Conservation (phyloP, 2,888 invertebrate genomes). For the Lamellibrachia satsuma region DNA sequence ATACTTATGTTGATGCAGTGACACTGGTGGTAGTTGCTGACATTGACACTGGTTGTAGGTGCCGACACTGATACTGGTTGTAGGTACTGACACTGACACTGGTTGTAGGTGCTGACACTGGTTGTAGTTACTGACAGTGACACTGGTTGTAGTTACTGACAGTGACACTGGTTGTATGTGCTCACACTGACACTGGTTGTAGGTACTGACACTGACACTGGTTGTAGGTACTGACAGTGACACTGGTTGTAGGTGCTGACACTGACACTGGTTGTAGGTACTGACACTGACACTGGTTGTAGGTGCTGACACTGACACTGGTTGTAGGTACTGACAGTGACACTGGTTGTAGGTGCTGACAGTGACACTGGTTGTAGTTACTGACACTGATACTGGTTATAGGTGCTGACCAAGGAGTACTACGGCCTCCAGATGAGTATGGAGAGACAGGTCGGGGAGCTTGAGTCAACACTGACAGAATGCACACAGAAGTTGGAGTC, state of each 20-base stretch:
- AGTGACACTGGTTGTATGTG: no score
- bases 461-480: constrained; percentile 58
- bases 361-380: not conserved
- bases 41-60: no score
- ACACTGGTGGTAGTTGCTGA: no score
- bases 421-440: constrained; percentile 58
- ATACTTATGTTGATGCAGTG: no score
- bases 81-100: no score
- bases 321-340: not conserved
- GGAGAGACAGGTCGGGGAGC: constrained; percentile 58
- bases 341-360: not conserved
- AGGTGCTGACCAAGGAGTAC: constrained; percentile 65
- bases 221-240: not conserved
- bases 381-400: not conserved
- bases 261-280: not conserved
- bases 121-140: no score
- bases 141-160: no score
- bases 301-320: not conserved
- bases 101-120: no score
- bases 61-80: no score
- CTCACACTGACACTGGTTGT: no score
- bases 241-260: not conserved
- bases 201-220: no score
- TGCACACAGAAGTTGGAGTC: constrained; percentile 56
- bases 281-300: not conserved